phyloP scores from a whole-genome alignment of 2,797 vertebrate species.

The Sebastes kiyomatsui region DNA sequence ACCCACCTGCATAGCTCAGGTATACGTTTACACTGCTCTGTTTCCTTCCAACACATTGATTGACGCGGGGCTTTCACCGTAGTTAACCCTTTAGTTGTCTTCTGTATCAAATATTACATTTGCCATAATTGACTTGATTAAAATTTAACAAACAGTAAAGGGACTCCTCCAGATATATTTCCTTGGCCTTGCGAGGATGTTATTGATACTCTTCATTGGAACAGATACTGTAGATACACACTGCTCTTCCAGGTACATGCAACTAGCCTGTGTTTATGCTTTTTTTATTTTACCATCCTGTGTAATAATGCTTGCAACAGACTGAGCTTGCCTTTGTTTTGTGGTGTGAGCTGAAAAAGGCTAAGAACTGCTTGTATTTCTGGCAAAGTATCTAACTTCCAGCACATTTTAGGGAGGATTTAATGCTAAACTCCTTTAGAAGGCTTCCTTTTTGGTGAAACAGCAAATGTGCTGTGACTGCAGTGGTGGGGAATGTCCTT shows the following conservation, averaged over 20 bases:
- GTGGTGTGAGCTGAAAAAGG: background rate
- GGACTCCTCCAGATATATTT: background rate
- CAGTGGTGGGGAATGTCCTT: slow-evolving; percentile 52
- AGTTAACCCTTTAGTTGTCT: background rate
- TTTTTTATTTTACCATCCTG: background rate
- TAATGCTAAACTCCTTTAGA: slow-evolving; percentile 39
- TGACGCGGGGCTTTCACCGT: background rate
- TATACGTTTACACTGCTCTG: background rate
- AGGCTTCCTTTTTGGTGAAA: slow-evolving; percentile 45
- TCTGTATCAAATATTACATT: background rate
- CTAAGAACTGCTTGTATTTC: slow-evolving; percentile 18
- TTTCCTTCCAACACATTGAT: background rate
- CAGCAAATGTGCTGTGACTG: slow-evolving; percentile 38
- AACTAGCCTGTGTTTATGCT: background rate
- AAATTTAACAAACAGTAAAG: background rate
- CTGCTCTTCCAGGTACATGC: background rate
- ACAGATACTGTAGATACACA: background rate
- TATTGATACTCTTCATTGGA: background rate
- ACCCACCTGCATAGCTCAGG: background rate
- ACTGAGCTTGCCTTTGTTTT: slow-evolving; percentile 17
- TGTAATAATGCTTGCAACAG: slow-evolving; percentile 1
- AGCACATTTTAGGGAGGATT: slow-evolving; percentile 51
- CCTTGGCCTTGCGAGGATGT: background rate
- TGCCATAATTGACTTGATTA: background rate
- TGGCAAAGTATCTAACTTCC: slow-evolving; percentile 6